Conservation (phyloP, 2,113 vertebrate genomes). For the Arenaria interpres region DNA sequence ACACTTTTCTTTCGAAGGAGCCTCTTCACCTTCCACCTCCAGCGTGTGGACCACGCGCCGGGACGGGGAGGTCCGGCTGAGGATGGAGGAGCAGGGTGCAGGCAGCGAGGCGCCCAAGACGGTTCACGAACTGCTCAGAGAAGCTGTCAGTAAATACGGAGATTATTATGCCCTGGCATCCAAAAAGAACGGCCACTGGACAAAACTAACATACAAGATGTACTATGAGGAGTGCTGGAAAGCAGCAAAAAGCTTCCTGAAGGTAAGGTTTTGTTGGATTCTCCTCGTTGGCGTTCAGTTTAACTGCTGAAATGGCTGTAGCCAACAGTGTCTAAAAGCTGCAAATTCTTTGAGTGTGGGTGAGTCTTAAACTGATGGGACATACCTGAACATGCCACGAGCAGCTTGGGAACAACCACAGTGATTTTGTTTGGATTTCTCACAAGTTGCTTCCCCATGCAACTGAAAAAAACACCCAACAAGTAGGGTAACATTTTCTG, state of each 20-base stretch:
- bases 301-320: not conserved
- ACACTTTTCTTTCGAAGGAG: not conserved
- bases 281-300: not conserved
- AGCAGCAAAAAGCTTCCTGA: conserved; percentile 88
- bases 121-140: conserved; percentile 77
- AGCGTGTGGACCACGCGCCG: conserved; percentile 77
- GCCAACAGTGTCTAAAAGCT: not conserved
- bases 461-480: not conserved
- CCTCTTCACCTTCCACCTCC: not conserved
- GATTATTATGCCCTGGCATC: conserved; percentile 77
- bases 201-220: conserved; percentile 76
- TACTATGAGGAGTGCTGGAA: conserved; percentile 85
- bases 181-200: conserved; percentile 79
- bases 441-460: not conserved
- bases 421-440: not conserved
- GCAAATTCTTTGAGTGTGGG: not conserved
- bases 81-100: conserved; percentile 75
- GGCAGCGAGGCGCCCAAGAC: conserved; percentile 82
- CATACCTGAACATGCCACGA: not conserved
- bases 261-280: conserved; percentile 72
- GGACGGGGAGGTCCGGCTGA: conserved; percentile 81
- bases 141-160: conserved; percentile 72
- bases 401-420: not conserved
- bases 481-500: not conserved
- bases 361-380: not conserved